These are phyloP conservation scores for Galerucella pusilla DNA, from an alignment of 2,888 invertebrate genomes.

Conservation along the genomic window DNA sequence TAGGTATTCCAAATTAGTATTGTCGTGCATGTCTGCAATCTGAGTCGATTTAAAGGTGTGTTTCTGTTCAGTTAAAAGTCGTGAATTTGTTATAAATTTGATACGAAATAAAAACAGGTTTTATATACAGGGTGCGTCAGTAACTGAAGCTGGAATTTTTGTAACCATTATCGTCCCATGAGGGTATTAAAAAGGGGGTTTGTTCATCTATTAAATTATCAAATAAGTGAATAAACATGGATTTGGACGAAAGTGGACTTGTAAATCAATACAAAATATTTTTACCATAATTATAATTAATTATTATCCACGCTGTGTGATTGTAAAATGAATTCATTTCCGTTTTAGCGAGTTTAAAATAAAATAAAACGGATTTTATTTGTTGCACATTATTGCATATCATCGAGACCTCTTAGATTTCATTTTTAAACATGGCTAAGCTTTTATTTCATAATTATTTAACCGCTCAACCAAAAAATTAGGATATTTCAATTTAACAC, in stretches of 20 bases:
- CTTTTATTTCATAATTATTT: constrained; percentile 16
- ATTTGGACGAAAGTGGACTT: no score
- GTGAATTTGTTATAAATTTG: constrained; percentile 4
- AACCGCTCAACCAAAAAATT: constrained; percentile 16
- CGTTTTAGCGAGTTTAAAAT: constrained; percentile 9
- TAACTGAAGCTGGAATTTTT: no score
- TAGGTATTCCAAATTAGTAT: neutral
- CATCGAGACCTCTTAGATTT: constrained; percentile 22
- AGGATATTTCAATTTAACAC: neutral
- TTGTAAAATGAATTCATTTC: constrained; percentile 5
- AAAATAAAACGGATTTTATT: constrained; percentile 6
- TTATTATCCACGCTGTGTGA: neutral
- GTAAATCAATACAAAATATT: no score
- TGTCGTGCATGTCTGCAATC: neutral
- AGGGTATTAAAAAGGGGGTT: no score
- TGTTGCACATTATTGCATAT: constrained; percentile 12
- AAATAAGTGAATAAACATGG: no score
- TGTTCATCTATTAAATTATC: no score
- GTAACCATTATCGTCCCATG: no score
- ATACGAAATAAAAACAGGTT: neutral
- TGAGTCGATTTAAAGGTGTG: neutral
- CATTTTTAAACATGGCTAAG: neutral
- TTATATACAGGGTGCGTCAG: neutral
- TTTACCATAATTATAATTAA: no score
- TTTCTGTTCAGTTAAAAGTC: neutral